A percentile compares a stretch with the other conserved stretches of the same genome.
Evolutionary conservation across 2,888 invertebrate genomes (phyloP).

Genomic region (Pyrochroa serraticornis): DNA sequence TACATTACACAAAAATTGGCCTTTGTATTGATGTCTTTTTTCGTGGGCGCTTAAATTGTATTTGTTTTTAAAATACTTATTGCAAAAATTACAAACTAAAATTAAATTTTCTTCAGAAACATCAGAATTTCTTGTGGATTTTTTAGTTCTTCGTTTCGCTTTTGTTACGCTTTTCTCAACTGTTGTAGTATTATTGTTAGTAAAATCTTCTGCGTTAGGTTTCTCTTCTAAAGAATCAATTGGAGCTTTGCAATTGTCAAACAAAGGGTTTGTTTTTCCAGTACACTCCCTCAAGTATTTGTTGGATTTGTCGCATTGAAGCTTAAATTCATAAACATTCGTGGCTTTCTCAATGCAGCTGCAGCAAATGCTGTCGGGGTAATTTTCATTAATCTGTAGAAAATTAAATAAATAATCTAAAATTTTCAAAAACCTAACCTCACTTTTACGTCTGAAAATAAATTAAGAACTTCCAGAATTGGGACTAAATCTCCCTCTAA

Average conservation of each 20-base stretch:
- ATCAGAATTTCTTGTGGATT: neutral
- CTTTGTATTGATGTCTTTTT: constrained; percentile 44
- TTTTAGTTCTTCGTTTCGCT: constrained; percentile 1
- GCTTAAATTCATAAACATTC: constrained; percentile 44
- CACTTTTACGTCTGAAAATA: constrained; percentile 34
- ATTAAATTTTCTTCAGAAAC: constrained; percentile 20
- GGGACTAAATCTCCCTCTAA: constrained; percentile 30
- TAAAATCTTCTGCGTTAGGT: constrained; percentile 1
- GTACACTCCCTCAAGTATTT: no score
- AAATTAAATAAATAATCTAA: neutral
- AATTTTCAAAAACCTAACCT: neutral
- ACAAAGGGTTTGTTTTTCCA: neutral
- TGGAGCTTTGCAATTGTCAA: constrained; percentile 3
- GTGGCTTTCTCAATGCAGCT: constrained; percentile 41
- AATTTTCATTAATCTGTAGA: constrained; percentile 33
- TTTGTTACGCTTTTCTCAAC: constrained; percentile 8
- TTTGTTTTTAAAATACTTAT: constrained; percentile 47
- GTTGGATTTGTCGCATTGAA: constrained; percentile 42
- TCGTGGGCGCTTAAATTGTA: constrained; percentile 44
- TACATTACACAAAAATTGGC: constrained; percentile 44
- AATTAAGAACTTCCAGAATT: constrained; percentile 34
- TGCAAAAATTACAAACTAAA: constrained; percentile 40
- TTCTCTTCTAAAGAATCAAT: neutral
- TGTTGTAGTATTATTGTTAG: constrained; percentile 7
- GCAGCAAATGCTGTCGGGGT: constrained; percentile 40